Conservation (phyloP, 2,888 invertebrate genomes). For the Endotricha flammealis region DNA sequence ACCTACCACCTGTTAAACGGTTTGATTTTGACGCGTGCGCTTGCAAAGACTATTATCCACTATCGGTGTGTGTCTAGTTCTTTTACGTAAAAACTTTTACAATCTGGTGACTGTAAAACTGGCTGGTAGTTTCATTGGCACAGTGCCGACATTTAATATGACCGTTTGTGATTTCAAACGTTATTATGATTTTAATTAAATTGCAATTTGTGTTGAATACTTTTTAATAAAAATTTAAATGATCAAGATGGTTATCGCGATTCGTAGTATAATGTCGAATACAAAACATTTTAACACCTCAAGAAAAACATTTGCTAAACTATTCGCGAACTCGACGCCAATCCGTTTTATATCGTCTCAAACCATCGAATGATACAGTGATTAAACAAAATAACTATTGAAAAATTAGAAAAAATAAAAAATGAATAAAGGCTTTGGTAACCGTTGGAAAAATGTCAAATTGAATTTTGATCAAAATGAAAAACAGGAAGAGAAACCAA, state of each 20-base stretch:
- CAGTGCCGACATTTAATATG: too few species aligned
- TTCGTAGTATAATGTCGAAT: too few species aligned
- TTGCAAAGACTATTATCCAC: too few species aligned
- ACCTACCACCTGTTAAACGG: too few species aligned
- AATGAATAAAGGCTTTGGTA: conserved; percentile 47
- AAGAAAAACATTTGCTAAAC: conserved; percentile 29
- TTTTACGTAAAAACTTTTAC: too few species aligned
- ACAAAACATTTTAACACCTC: conserved; percentile 37
- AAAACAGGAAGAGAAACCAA: conserved; percentile 27
- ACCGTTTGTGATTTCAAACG: not conserved
- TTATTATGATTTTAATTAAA: too few species aligned
- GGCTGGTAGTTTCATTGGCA: too few species aligned
- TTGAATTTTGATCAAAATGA: conserved; percentile 38
- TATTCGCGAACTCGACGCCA: conserved; percentile 17
- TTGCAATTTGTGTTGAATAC: too few species aligned
- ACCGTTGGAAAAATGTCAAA: conserved; percentile 61
- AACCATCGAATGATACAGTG: conserved; percentile 17
- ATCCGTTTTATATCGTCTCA: conserved; percentile 24
- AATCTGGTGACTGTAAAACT: too few species aligned
- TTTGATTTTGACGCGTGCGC: too few species aligned
- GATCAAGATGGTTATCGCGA: conserved; percentile 31
- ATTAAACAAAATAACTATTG: conserved; percentile 13
- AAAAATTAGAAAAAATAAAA: conserved; percentile 16
- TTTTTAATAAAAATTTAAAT: conserved; percentile 17
- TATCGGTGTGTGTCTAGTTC: too few species aligned